Evolutionary conservation across 1,140 invertebrate genomes (phyloP), one percentile per base, ranked within the genome.

Genomic region (Drosophila guanche): DNA sequence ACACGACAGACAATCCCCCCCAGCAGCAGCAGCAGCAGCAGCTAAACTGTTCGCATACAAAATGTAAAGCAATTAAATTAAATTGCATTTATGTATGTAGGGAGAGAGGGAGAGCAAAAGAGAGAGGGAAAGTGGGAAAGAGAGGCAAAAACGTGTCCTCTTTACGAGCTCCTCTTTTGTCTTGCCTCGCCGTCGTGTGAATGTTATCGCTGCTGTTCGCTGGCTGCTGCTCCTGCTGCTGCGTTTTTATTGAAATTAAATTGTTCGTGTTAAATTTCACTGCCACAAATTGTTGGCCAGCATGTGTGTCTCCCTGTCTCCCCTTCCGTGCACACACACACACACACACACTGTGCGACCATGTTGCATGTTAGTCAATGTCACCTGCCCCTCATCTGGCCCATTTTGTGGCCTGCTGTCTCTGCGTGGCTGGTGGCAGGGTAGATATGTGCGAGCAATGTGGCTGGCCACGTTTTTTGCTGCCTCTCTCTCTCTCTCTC

Each of bases 191-290:
- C 22, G 10, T 68, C 6, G 37, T 70, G 54, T 58, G 70, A 23
- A 69, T 57, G 63, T 45, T 65, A n/a, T 50, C 56, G 29, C 41
- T 51, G 55, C 1, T 37, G 3, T 7, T 8, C 16, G 42, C 22
- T 46, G 27, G 48, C 33, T 75, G 65, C 61, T 27, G 33, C 7
- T 33, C 7, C 29, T 33, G 47, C 40, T 70, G 65, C 58, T 57
- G 55, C 60, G 61, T 81, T 83, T 74, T 86, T 85, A 86, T 85
- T 85, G 83, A 85, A 85, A 85, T 85, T 86, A 85, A 85, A 85
- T 85, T 85, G 81, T 85, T 85, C 78, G 73, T 88, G 83, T 75
- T 84, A 61, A 79, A 69, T 84, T 85, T 79, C 66, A 76, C 62
- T 79, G 77, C 81, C 72, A 59, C 83, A 85, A 80, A 85, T 74